Evolutionary conservation across 2,797 vertebrate genomes (phyloP), one percentile per base, ranked within the genome.

Genomic region (Crenichthys baileyi): DNA sequence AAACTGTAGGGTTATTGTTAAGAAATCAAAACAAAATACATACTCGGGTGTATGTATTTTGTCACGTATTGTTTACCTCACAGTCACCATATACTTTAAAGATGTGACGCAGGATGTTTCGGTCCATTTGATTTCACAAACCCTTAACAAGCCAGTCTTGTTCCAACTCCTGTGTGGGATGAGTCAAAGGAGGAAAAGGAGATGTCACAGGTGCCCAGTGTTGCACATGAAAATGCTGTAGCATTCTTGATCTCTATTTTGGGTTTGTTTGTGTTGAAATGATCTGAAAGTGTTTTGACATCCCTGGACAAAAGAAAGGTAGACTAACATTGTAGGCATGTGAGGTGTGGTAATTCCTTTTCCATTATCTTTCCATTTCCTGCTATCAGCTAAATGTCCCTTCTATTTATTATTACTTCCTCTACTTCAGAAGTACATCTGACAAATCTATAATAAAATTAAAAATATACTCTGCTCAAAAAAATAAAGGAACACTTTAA

Each of bases 131-230:
- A 84, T 70, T 56, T 81, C 61, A 72, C 1, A 6, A 77, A 71
- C 24, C 70, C 41, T 46, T 44, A 79, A 86, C 80, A 80, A 85
- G 63, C 71, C 72, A 0, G 82, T 88, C 81, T 87, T 82, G 86
- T 91, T 90, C 53, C 24, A 44, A 50, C 76, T 2, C 4, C 26
- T 76, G 8, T 71, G 44, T 68, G 70, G 15, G 26, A 44, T 89
- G 88, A 88, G 73, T 79, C 81, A 90, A 84, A 82, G 71, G 88
- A 88, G 73, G 80, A 82, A 90, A 84, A 82, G 71, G 79, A 73
- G 88, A 85, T 6, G 75, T 41, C 48, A 4, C 4, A 44, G n/a
- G 60, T 63, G 58, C 85, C 60, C 24, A 72, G 58, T 80, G 5
- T 82, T 79, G 39, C 75, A 78, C 39, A 7, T 77, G 44, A 60